phyloP scores from a whole-genome alignment of 2,113 vertebrate genomes.

The Nyctereutes procyonoides region DNA sequence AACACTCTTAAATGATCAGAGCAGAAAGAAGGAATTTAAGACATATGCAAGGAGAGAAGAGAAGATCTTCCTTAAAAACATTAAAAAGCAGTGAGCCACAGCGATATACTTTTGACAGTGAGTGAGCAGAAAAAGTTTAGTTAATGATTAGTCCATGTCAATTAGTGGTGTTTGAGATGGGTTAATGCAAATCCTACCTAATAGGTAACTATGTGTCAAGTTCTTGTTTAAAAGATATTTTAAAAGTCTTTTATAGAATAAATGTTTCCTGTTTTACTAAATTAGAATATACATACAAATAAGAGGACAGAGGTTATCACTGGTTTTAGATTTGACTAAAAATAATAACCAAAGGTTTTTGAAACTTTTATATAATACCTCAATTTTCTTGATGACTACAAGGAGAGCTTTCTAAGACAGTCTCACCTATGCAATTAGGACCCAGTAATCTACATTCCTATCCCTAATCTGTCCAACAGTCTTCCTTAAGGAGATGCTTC shows the following conservation, averaged over 20 bases:
- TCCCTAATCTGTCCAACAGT: no score
- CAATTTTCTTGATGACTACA: neutral
- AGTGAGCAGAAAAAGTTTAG: neutral
- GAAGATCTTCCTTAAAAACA: neutral
- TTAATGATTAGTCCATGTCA: neutral
- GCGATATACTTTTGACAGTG: neutral
- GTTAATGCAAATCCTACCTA: neutral
- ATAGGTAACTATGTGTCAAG: neutral
- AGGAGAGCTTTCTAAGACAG: neutral
- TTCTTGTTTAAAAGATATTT: neutral
- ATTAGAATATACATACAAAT: neutral
- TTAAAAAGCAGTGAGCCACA: constrained; percentile 27
- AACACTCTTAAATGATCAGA: neutral
- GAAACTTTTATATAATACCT: neutral
- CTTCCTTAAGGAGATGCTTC: neutral
- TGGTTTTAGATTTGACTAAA: neutral
- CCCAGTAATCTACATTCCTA: neutral
- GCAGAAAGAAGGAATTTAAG: constrained; percentile 36
- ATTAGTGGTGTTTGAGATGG: neutral
- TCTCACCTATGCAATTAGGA: neutral
- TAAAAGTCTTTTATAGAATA: neutral
- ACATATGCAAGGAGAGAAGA: neutral
- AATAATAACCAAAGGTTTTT: neutral
- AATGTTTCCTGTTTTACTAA: constrained; percentile 30
- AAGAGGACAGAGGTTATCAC: neutral